Conservation (phyloP, 2,797 vertebrate species). For the Ciconia nigra region DNA sequence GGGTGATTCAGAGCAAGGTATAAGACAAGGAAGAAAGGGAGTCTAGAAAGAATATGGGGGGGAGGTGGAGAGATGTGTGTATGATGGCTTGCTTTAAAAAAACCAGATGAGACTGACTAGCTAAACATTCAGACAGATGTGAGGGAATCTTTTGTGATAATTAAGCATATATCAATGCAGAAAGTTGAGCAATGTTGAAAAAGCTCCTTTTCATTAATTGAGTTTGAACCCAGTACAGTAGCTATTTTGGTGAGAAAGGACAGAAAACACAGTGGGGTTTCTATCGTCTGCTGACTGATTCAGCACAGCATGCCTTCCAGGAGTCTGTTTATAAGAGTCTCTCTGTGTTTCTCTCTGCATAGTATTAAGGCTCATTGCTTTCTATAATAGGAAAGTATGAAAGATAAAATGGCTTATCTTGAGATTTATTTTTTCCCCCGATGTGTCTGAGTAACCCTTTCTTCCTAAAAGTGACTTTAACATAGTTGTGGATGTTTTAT, state of each 20-base stretch:
- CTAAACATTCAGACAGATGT: background rate
- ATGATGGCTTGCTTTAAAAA: background rate
- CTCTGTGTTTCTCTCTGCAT: background rate
- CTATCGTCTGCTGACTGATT: background rate
- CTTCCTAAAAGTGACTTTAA: background rate
- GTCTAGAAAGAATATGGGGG: background rate
- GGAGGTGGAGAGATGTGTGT: background rate
- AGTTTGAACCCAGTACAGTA: background rate
- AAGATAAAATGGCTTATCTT: background rate
- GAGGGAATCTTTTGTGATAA: background rate
- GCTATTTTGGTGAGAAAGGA: background rate
- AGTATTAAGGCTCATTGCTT: background rate
- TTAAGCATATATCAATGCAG: background rate
- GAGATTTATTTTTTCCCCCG: rapidly evolving
- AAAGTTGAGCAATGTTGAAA: background rate
- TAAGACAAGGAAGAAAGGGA: background rate
- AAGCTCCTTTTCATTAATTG: background rate
- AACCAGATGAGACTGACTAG: background rate
- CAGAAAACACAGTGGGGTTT: background rate
- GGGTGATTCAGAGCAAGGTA: background rate
- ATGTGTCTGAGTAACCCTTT: background rate
- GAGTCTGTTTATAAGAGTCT: background rate
- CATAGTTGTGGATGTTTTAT: too few relatives aligned
- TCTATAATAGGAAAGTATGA: background rate
- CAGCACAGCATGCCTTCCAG: background rate